Base-by-base conservation (phyloP, 2,113 vertebrate species). In the Campylorhamphus procurvoides region DNA sequence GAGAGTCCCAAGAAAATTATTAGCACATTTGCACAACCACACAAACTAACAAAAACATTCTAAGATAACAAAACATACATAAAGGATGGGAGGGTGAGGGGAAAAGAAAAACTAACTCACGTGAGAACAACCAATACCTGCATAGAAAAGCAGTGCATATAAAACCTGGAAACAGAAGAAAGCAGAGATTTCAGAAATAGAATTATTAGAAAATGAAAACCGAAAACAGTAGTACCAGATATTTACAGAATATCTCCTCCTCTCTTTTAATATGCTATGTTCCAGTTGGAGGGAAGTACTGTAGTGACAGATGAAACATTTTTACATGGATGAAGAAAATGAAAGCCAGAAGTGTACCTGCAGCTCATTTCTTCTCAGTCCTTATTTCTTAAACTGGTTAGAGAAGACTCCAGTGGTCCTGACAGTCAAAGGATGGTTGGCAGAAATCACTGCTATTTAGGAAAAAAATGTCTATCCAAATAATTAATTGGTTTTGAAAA, bases 401-500 rank as follows among this genome's bases (percentile, higher is more conserved):
- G 44, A 86, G 24, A 52, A 37, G 1, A 3, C 33, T 86, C 81
- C 39, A 40, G 17, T 37, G 16, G 7, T 55, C 42, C 27, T 37
- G 27, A 59, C 29, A 47, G 46, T 5, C 18, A 63, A 72, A 75
- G n/a, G 58, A 44, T 10, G 31, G 14, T 24, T 63, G 27, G 6
- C 20, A 63, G 63, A 84, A 84, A 72, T 2, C 52, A 49, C n/a
- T 37, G 5, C 8, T 62, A 3, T 19, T 42, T 37, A 24, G 25
- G 27, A 63, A 59, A 47, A 81, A 78, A 75, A 35, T 42, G 6
- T 83, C 35, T 60, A 52, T 66, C 7, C 19, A 60, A 73, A 46
- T 39, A 33, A 50, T 67, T 77, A 71, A 53, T 29, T 79, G 6
- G 8, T 40, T 90, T 87, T 89, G n/a, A 88, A 90, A 94, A 85